Base-by-base conservation (phyloP, 37 sponge, comb jelly and placozoan species). In the Geodia barretti region DNA sequence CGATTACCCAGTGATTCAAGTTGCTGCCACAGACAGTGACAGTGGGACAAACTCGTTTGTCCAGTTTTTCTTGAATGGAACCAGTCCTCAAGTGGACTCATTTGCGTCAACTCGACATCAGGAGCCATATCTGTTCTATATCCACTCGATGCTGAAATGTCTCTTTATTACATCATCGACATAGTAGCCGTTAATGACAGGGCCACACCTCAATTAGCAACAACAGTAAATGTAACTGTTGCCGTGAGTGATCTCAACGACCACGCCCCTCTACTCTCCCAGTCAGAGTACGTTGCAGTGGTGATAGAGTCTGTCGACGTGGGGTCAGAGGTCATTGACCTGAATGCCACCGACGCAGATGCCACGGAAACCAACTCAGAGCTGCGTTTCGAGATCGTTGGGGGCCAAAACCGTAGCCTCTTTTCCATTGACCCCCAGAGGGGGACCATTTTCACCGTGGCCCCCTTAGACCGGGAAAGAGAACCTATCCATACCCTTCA, bases 241-340 rank as follows among this genome's bases (percentile, higher is more conserved):
- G 24, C 19, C 0, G 87, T 93, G 30, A 5, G 25, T 4, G 92
- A 95, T 64, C 63, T 83, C 29, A 95, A 95, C 68, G 96, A 95
- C 62, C 73, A 86, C 62, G 43, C 87, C 17, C 89, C 92, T 20
- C 41, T 60, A 36, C 83, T 91, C 66, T 34, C 21, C 8, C 73
- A 66, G 32, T 14, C 60, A 2, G 68, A 73, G 31, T 93, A 86
- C 39, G 24, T 43, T 7, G 61, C 60, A 11, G 32, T 33, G 35
- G 31, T 86, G 11, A 26, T 59, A n/a, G 89, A 93, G 64, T 19
- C 75, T 32, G 77, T 41, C 19, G 36, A 62, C 0, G 58, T 82
- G 39, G 83, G 92, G 21, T 39, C 32, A 5, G 30, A n/a, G 4
- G 84, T 86, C 26, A 34, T 79, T 24, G 60, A 77, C 24, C 59